Evolutionary conservation across 2,888 invertebrate genomes (phyloP), one percentile per base, ranked within the genome.

Genomic region (Hylaea fasciaria): DNA sequence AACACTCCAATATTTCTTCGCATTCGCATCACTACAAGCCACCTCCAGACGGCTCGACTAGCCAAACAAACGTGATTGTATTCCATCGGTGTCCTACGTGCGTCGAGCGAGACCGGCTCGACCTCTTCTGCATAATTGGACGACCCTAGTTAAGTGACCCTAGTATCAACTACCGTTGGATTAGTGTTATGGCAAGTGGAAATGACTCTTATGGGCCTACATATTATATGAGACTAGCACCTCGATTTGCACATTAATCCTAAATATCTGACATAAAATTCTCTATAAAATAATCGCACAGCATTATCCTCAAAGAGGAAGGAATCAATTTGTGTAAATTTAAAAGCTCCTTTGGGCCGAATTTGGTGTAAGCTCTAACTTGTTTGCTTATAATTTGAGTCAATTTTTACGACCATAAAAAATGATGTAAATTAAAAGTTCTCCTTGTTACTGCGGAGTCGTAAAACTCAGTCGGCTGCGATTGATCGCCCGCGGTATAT

Each of bases 351-450:
- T 45, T 39, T 12, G 39, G 8, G n/a, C 48, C 28, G 3, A 32
- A 10, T 32, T 32, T 16, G 10, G 22, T 7, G 13, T 9, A 51
- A 16, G 35, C 1, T 29, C 29, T 32, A 45, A 51, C 11, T 40
- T 57, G 44, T 51, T 46, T 46, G 14, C 16, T 16, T 1, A 14
- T 45, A 57, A 46, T 46, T n/a, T 45, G 14, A 32, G 39, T 39
- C 13, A 22, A 41, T 52, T 47, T 57, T 57, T 28, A 46, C 14
- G 28, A 35, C 22, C n/a, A 41, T 51, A 57, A 58, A 39, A 53
- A 53, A 35, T 28, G 49, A 43, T 13, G 44, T 47, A 52, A 58
- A 53, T 58, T 58, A 59, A 59, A 59, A 59, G 53, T 59, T 49
- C 1, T 22, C 10, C 29, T 49, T 59, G 48, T 53, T 59, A 45